Evolutionary conservation across 2,113 vertebrate species (phyloP).

Genomic region (Lophochroa leadbeateri): DNA sequence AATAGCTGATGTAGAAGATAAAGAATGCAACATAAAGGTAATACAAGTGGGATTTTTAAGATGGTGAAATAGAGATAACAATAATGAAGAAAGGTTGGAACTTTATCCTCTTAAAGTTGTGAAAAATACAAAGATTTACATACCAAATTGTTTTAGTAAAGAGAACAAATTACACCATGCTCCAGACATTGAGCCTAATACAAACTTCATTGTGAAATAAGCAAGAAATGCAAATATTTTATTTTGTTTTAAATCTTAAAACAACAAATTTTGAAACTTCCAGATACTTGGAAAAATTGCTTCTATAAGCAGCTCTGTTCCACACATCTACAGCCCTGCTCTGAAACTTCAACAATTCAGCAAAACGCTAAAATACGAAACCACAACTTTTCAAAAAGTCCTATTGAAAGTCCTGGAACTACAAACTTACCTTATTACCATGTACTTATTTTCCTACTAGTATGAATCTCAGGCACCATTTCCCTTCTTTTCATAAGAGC

Average conservation of each 20-base stretch:
- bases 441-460: background rate
- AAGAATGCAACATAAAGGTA: background rate
- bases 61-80: too few species aligned
- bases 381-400: background rate
- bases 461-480: background rate
- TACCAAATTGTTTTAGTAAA: background rate
- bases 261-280: background rate
- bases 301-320: background rate
- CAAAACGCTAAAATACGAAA: background rate
- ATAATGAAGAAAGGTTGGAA: background rate
- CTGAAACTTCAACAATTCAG: background rate
- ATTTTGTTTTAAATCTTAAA: background rate
- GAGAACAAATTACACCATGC: background rate
- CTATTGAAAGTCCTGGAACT: background rate
- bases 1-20: background rate
- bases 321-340: background rate
- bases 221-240: background rate
- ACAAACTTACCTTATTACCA: background rate
- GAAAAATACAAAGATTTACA: background rate
- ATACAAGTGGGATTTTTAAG: background rate
- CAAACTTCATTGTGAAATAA: background rate
- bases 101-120: background rate
- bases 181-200: background rate
- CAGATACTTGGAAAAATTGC: background rate
- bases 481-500: background rate